phyloP scores from a whole-genome alignment of 2,113 vertebrate species.

The Chloroceryle aenea region DNA sequence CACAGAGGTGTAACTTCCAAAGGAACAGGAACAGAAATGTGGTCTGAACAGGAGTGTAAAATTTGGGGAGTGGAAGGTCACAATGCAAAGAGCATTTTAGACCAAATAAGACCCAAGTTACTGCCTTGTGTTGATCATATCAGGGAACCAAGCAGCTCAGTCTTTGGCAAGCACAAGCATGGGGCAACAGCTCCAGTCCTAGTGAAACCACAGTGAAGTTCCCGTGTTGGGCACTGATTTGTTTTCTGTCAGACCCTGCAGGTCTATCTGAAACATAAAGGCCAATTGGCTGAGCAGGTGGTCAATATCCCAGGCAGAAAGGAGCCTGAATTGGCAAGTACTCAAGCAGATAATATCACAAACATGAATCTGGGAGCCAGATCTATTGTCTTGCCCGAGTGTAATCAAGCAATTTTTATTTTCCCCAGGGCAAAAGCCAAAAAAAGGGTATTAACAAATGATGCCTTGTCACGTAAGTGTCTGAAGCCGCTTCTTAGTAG shows the following conservation, averaged over 20 bases:
- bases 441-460: constrained; percentile 41
- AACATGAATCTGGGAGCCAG: background rate
- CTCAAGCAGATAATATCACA: constrained; percentile 28
- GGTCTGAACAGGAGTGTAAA: background rate
- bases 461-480: constrained; percentile 33
- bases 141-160: background rate
- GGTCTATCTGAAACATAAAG: constrained; percentile 10
- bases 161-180: background rate
- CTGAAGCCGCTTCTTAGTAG: constrained; percentile 14
- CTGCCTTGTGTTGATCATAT: background rate
- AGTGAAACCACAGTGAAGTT: background rate
- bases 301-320: constrained; percentile 27
- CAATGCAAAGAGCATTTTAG: background rate
- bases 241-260: constrained; percentile 18
- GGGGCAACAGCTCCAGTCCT: background rate
- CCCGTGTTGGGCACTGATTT: background rate
- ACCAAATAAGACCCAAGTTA: background rate
- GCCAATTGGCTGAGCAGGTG: constrained; percentile 2
- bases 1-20: background rate
- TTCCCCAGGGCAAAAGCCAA: background rate
- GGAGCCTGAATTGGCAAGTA: background rate
- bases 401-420: constrained; percentile 23
- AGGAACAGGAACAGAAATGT: background rate
- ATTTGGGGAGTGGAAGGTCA: background rate
- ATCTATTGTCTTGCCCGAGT: background rate